Base-by-base conservation (phyloP, 1,140 invertebrate genomes). In the Elymnias hypermnestra region DNA sequence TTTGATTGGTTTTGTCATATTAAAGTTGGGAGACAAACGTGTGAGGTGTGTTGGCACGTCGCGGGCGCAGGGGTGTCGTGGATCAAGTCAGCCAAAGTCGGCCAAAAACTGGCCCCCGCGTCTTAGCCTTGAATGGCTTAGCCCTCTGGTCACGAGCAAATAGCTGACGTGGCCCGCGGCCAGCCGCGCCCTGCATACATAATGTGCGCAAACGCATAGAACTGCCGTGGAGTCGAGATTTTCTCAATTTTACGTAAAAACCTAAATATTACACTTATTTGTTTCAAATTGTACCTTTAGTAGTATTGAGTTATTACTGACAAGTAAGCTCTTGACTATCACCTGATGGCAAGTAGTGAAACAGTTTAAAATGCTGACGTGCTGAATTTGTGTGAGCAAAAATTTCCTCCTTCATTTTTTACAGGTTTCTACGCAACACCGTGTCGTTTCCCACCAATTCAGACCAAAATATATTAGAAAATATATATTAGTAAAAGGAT, bases 61-160 rank as follows among this genome's bases (percentile, higher is more conserved):
- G 51, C 44, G 44, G 56, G 53, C 50, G 57, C 49, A 46, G 60
- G 58, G 68, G 57, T 61, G 61, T 61, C 46, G 46, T 43, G 64
- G 76, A 83, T 84, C 76, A 81, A 71, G 76, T 79, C 65, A 54
- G 57, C 76, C 78, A 85, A 81, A 71, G 74, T 79, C 67, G 56
- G 57, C 76, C 78, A 85, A 85, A 85, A 85, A 83, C 75, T 83
- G 71, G 78, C 75, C 76, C 63, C 66, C 63, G 68, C 65, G 56
- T 60, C 70, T 81, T 85, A 85, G 78, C 81, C 81, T 85, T 85
- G 81, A 83, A 85, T 85, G 81, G 81, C 70, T 85, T 79, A 85
- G 78, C 78, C 78, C 75, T 75, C 73, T 76, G 81, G 81, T 75
- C 81, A 82, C 62, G 76, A 78, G 71, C 78, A 73, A 84, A 84